Conservation (phyloP, 2,888 invertebrate genomes). For the Aradus depressus region DNA sequence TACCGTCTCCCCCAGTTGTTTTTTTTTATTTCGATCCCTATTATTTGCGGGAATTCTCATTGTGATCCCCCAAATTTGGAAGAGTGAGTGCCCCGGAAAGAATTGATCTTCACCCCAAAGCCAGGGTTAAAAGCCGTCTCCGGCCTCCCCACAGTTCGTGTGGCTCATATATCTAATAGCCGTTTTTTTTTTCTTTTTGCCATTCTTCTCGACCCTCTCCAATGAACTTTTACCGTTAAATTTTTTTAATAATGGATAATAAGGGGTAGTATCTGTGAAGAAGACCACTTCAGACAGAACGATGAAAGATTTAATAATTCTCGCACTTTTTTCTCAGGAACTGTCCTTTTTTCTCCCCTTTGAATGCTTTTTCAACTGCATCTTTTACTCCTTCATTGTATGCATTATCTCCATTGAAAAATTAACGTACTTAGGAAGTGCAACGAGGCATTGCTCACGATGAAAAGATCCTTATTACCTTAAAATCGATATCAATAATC, state of each 20-base stretch:
- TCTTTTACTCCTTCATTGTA: too few relatives aligned
- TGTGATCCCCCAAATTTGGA: slow-evolving; percentile 6
- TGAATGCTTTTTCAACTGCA: too few relatives aligned
- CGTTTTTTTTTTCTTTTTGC: slow-evolving; percentile 25
- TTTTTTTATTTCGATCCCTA: slow-evolving; percentile 13
- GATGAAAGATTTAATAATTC: too few relatives aligned
- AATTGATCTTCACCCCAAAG: slow-evolving; percentile 12
- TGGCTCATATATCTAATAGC: slow-evolving; percentile 6
- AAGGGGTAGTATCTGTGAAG: too few relatives aligned
- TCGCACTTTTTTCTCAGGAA: too few relatives aligned
- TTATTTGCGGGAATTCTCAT: slow-evolving; percentile 5
- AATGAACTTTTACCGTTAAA: slow-evolving; percentile 28
- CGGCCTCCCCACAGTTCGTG: not conserved
- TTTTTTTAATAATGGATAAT: slow-evolving; percentile 27
- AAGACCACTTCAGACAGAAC: not conserved
- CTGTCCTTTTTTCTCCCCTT: too few relatives aligned
- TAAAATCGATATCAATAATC: too few relatives aligned
- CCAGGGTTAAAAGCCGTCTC: slow-evolving; percentile 30
- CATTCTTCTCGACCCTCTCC: slow-evolving; percentile 29
- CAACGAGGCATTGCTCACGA: too few relatives aligned
- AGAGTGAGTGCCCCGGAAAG: not conserved
- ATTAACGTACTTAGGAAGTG: too few relatives aligned
- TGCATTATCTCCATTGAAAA: too few relatives aligned
- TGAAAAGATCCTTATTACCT: too few relatives aligned
- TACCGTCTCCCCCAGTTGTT: slow-evolving; percentile 4